Evolutionary conservation across 2,797 vertebrate genomes (phyloP).

Genomic region (Macropus fuliginosus): DNA sequence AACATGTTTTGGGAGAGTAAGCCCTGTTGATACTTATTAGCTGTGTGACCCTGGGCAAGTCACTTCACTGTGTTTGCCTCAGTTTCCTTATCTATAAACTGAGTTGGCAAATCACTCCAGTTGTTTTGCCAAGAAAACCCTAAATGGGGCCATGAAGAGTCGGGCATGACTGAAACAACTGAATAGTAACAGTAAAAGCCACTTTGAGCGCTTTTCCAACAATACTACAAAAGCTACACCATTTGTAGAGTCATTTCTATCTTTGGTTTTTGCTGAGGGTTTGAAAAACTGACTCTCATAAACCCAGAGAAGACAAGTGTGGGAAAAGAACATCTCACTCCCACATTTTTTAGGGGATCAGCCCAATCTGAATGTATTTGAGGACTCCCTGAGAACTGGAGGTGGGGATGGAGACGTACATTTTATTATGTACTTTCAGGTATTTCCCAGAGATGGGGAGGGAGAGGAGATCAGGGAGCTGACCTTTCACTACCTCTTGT

Average conservation of each 20-base stretch:
- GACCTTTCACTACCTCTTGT: not conserved
- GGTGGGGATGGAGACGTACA: not conserved
- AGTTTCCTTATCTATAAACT: not conserved
- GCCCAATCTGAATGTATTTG: not conserved
- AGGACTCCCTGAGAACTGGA: not conserved
- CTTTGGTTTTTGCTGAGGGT: not conserved
- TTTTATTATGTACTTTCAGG: not conserved
- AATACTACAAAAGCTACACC: not conserved
- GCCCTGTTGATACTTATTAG: not conserved
- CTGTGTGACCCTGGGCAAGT: not conserved
- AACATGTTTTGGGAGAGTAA: not conserved
- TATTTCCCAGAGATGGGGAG: not conserved
- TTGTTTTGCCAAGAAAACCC: slow-evolving; percentile 2
- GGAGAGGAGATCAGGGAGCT: not conserved
- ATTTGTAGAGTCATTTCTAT: not conserved
- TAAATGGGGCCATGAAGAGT: not conserved
- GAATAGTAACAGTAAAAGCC: not conserved
- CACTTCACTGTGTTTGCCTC: not conserved
- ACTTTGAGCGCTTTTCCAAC: not conserved
- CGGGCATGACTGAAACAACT: not conserved
- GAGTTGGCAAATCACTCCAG: not conserved
- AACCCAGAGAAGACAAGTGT: not conserved
- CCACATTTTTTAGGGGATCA: not conserved
- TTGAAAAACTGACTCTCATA: not conserved
- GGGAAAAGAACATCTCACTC: not conserved